A percentile compares a stretch with the other conserved stretches of the same genome.
These are phyloP conservation scores for Paraplagusia blochii DNA, from an alignment of 2,113 vertebrate species.

Conservation along the genomic window DNA sequence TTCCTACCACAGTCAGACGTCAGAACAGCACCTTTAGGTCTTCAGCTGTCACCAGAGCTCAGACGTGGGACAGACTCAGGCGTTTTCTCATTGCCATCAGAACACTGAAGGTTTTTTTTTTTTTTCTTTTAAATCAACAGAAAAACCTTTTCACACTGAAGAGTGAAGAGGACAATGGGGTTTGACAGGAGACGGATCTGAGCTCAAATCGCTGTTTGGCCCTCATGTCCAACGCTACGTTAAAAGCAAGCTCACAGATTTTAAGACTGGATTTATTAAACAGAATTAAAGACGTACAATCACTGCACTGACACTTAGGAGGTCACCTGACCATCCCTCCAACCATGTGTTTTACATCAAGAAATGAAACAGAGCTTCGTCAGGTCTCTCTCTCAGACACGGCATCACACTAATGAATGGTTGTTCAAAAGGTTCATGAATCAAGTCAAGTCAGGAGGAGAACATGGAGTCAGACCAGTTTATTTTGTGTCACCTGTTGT, in stretches of 20 bases:
- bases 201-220: too few species aligned
- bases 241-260: too few species aligned
- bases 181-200: too few species aligned
- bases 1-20: too few species aligned
- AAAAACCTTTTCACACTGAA: too few species aligned
- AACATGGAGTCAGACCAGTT: conserved; percentile 33
- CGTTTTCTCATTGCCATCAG: too few species aligned
- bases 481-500: conserved; percentile 3
- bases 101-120: too few species aligned
- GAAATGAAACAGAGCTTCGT: background rate
- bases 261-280: too few species aligned
- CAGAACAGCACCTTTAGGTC: background rate
- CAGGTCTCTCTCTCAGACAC: background rate
- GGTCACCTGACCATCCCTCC: conserved; percentile 24
- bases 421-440: conserved; percentile 42
- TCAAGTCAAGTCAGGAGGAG: conserved; percentile 68
- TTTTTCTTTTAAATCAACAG: too few species aligned
- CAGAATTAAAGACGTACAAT: background rate
- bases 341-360: conserved; percentile 14
- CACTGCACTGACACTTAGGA: background rate
- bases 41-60: background rate
- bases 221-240: too few species aligned
- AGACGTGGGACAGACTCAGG: too few species aligned
- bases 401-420: background rate
- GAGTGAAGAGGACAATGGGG: too few species aligned